Base-by-base conservation (phyloP, 2,113 vertebrate genomes). In the Microtus ochrogaster region DNA sequence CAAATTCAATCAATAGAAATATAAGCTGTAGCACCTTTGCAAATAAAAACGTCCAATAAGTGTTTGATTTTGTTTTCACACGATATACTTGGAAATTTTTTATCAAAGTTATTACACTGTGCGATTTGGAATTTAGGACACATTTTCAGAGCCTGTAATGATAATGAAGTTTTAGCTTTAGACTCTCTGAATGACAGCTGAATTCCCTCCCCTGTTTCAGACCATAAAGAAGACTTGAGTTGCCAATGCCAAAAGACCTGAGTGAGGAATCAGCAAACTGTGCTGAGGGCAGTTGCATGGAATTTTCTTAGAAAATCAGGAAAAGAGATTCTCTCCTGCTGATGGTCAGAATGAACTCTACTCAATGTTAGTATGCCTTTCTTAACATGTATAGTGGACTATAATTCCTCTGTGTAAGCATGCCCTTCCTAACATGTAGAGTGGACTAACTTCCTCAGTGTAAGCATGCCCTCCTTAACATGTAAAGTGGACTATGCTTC, bases 301-400 rank as follows among this genome's bases (percentile, higher is more conserved):
- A 41, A 70, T 0, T 70, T 96, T 88, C 1, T 47, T 52, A 86
- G 33, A 41, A 89, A 92, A 93, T 49, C 0, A 36, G 66, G 12
- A 93, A 70, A 7, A 92, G 86, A 88, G 2, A 74, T 21, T 66
- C 77, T 36, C 28, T 81, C 73, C 44, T 79, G 10, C 63, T 49
- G 90, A 76, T 82, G 28, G 78, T 44, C 19, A 21, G 58, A 82
- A 89, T 92, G 90, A 95, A 63, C 68, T 87, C 95, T 92, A 65
- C 78, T 95, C 49, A 21, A 3, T n/a, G 33, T 21, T n/a, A 55
- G 49, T 97, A 92, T 86, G 47, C 96, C 97, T 87, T 96, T 78
- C 58, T 98, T 41, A 0, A 79, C 68, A 90, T 88, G 26, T 41
- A 58, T 14, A 52, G 12, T 52, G 12, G 12, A 52, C 49, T 52